phyloP scores from a whole-genome alignment of 2,797 vertebrate species.

The Oreonectes daqikongensis region DNA sequence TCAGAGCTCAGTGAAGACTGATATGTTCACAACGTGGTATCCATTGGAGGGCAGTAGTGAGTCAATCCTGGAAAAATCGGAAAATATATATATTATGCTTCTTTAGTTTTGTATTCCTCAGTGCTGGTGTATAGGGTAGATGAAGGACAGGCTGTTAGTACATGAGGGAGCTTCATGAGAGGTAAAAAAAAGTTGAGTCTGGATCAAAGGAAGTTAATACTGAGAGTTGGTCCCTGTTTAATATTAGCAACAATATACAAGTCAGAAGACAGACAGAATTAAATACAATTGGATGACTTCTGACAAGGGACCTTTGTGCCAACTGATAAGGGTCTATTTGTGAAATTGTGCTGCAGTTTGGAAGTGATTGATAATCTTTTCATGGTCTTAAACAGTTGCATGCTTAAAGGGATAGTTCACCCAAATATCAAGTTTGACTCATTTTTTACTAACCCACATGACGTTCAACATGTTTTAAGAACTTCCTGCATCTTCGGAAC shows the following conservation, averaged over 20 bases:
- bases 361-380: too few species aligned
- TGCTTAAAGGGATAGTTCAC: too few species aligned
- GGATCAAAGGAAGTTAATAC: conserved; percentile 58
- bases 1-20: conserved; percentile 22
- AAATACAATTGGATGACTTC: background rate
- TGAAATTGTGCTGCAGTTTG: too few species aligned
- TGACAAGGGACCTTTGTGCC: too few species aligned
- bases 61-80: conserved; percentile 25
- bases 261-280: background rate
- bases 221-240: conserved; percentile 36
- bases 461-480: too few species aligned
- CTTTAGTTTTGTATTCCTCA: conserved; percentile 39
- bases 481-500: too few species aligned
- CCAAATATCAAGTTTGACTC: too few species aligned
- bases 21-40: conserved; percentile 8
- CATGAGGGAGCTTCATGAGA: conserved; percentile 46
- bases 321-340: too few species aligned
- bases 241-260: conserved; percentile 22
- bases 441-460: too few species aligned
- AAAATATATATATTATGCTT: conserved; percentile 20
- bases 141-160: conserved; percentile 47
- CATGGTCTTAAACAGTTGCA: too few species aligned
- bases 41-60: conserved; percentile 62
- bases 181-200: too few species aligned
- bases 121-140: conserved; percentile 43